Base-by-base conservation (phyloP, 1,140 invertebrate genomes). In the Bombus difficillimus region DNA sequence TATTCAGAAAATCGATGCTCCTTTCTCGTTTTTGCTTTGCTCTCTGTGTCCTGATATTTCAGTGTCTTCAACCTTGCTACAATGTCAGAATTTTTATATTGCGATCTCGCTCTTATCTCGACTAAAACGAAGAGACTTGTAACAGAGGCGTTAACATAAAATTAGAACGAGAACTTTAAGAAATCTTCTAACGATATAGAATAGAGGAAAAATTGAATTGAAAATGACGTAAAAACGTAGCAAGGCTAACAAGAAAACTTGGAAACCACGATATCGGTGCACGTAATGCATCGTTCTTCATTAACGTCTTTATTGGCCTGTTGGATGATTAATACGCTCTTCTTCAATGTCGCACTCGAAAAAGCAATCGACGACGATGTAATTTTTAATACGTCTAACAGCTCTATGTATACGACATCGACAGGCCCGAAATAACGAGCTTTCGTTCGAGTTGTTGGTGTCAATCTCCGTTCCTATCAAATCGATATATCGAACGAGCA, bases 391-490 rank as follows among this genome's bases (percentile, higher is more conserved):
- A 47, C 74, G 64, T 25, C 32, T n/a, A 34, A 57, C 15, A n/a
- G 43, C 13, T 41, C 10, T 77, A 41, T 62, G 34, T 32, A 43
- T 62, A 37, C 32, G 18, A n/a, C 43, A 28, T 68, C 34, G n/a
- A 22, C 28, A 47, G 12, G 73, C 73, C 37, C 81, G 68, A 85
- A 85, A 85, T 85, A 85, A 85, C 78, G 68, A 80, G 28, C 68
- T 79, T 71, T 80, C 77, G 39, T 72, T 57, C 37, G 25, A 32
- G 62, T 39, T 39, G 76, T 41, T 47, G 75, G 75, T 69, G 66
- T 79, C 83, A 69, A 84, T 84, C 76, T 68, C n/a, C 83, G 74
- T 66, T 1, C 64, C 47, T 34, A 22, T 77, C 59, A 18, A 37
- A 34, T 53, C 43, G 66, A 47, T 71, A 72, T 79, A 77, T 47